Evolutionary conservation across 2,888 invertebrate genomes (phyloP), one percentile per base, ranked within the genome.

Genomic region (Nudaria mundana): DNA sequence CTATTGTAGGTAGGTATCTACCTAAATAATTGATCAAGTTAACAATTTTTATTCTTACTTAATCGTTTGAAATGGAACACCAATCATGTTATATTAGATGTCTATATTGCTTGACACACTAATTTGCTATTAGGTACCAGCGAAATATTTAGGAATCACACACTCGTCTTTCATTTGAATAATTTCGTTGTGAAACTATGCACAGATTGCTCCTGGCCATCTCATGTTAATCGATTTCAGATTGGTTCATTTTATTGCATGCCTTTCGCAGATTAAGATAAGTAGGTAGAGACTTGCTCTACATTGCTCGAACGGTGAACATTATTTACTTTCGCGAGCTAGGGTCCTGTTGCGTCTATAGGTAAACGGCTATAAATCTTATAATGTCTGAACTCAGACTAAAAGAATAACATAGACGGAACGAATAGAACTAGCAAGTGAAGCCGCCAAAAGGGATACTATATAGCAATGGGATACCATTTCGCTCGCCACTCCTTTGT

Each of bases 251-350:
- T n/a, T 55, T 59, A 55, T 48, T 31, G 44, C n/a, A n/a, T n/a
- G n/a, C n/a, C n/a, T n/a, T 42, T 24, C 42, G 52, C 60, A 56
- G 61, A 61, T 47, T 66, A 51, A 48, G 55, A 39, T 56, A 56
- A n/a, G 10, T 7, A 13, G 14, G 13, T 28, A 14, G 54, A 54
- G n/a, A n/a, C n/a, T 37, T 42, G 40, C 56, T 56, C 40, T 36
- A 40, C 30, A 34, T 41, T 52, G 39, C 45, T 41, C 40, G 26
- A 30, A 15, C 23, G 29, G 3, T 44, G 26, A 49, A 48, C 20
- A 20, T 20, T n/a, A 8, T 62, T 47, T 64, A 71, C 74, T 75
- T 76, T 74, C 71, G 66, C 71, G 48, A 52, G 36, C 54, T 53
- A 52, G 56, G 65, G 63, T 65, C 66, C 59, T 63, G 57, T 53